Base-by-base conservation (phyloP, 2,888 invertebrate genomes). In the Sabellastarte sp. region DNA sequence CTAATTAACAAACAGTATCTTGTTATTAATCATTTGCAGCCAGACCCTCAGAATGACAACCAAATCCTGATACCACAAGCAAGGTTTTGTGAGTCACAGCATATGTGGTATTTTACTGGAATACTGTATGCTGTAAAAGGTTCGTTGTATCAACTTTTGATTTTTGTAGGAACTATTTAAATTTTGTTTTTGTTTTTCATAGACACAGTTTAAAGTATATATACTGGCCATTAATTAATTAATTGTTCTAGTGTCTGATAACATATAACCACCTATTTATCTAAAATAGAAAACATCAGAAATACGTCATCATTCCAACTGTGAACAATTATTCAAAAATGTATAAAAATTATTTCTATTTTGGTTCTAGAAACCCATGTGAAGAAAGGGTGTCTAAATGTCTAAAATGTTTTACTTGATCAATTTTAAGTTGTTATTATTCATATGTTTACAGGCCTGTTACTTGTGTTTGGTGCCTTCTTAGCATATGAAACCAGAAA, bases 401-500 rank as follows among this genome's bases (percentile, higher is more conserved):
- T n/a, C n/a, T n/a, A n/a, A n/a, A n/a, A n/a, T n/a, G n/a, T n/a
- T n/a, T n/a, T n/a, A n/a, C n/a, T n/a, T n/a, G n/a, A n/a, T n/a
- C n/a, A n/a, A n/a, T n/a, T n/a, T n/a, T n/a, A n/a, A n/a, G n/a
- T n/a, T n/a, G n/a, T n/a, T n/a, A n/a, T n/a, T n/a, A n/a, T n/a
- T n/a, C n/a, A n/a, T n/a, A 41, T 41, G 20, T 53, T 5, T 26
- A 3, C 66, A 73, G 73, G 73, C 31, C 57, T 76, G 30, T 63
- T 76, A 2, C 63, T 76, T 24, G 61, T 76, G 28, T 71, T 76
- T 63, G 76, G 76, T 3, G 74, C 75, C 3, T 74, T 76, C 41
- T 67, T 76, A 32, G 75, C 76, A 3, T 76, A 72, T 66, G 75
- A 76, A 61, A 76, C 76, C 4, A 65, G 75, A 56, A 76, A 75